Evolutionary conservation across 2,113 vertebrate species (phyloP), one percentile per base, ranked within the genome.

Genomic region (Petrocephalus microphthalmus): DNA sequence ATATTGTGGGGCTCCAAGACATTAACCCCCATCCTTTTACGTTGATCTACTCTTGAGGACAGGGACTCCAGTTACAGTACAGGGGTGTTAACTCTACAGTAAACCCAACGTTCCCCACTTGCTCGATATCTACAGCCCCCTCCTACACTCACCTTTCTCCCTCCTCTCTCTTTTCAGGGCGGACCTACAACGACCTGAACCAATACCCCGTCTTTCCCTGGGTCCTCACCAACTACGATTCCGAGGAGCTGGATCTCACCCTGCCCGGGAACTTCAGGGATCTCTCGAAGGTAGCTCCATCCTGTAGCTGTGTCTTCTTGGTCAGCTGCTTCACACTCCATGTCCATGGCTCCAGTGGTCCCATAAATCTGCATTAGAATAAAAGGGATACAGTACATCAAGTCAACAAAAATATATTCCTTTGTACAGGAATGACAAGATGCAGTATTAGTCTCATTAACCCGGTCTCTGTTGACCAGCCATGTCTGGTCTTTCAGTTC

Each of bases 221-320:
- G 96, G 96, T 97, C 60, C 94, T 97, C 93, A 97, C 96, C 89
- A 97, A 97, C 91, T 97, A 97, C 89, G 96, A 97, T 90, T 97
- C 96, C 53, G 96, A 97, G 88, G 96, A 97, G 85, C 89, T 97
- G 93, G 96, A 97, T 90, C 93, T 97, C 89, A 97, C 96, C 87
- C 94, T 97, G 88, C 96, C 96, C 88, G 96, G 96, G 89, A 97
- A 97, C 93, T 97, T 97, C 94, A 96, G 96, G 92, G 96, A 97
- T 91, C 94, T 97, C 87, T 97, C 96, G 93, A 97, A 97, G 96
- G 96, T 97, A 81, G 0, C 71, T 91, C 87, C 89, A 22, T 5
- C 91, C 84, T n/a, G 37, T 47, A 4, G 78, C 42, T 67, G 60
- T 67, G 11, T 74, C 37, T 74, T 17, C 67, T 33, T 37, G 67